Evolutionary conservation across 1,140 invertebrate species (phyloP), one percentile per base, ranked within the genome.

Genomic region (Aphelinus certus): DNA sequence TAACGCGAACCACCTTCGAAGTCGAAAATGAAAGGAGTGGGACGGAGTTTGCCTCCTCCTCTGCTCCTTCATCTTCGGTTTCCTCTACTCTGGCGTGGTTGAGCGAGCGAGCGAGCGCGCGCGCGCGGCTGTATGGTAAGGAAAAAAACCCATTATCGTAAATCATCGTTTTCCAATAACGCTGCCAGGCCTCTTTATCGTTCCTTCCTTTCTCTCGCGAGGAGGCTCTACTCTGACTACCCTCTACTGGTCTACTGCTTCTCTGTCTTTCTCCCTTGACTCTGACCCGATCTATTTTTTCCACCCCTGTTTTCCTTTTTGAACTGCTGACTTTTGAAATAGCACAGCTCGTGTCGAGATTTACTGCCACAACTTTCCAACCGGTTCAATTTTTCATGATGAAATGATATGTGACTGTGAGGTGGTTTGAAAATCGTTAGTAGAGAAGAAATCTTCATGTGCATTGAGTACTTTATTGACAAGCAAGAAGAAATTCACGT

Each of bases 161-260:
- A 88, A 87, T 88, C 87, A 88, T 88, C 86, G 86, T 88, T 88
- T 88, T 88, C 86, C 87, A 88, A 88, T 88, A 88, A 86, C 82
- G 85, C 82, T 87, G 82, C 83, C 86, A 82, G 83, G 81, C 77
- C 81, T 87, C 83, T 84, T 85, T 85, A 80, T 81, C 77, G 78
- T 79, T 78, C 77, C 74, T 76, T 61, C 71, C 69, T 46, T 51
- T 49, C 46, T 53, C 46, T 70, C 58, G 60, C 79, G 49, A 60
- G 60, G 75, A 79, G 76, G 73, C 78, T 75, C 66, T 70, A 57
- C 75, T 72, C 77, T 78, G 74, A 26, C 26, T 26, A 26, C 26
- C 26, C 26, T 26, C 26, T 26, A 26, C 42, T 71, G 60, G 67
- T 55, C 71, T 75, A 60, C 57, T 63, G 68, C 67, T 62, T 62